Percentiles rank a stretch among this genome's conserved stretches.
Conservation (phyloP, 2,797 vertebrate genomes). For the Coilia nasus region DNA sequence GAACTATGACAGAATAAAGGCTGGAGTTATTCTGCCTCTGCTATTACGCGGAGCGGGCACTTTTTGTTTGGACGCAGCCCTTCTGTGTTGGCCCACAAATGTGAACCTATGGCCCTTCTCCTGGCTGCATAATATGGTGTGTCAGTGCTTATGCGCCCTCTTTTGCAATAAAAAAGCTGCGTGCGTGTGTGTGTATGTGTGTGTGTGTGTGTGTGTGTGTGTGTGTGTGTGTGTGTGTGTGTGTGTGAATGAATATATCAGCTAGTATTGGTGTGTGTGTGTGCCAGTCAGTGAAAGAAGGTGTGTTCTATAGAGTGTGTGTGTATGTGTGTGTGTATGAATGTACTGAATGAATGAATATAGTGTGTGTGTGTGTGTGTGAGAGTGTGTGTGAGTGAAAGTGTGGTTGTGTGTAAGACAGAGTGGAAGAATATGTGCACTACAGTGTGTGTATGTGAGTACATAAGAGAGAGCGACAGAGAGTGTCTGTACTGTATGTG, state of each 20-base stretch:
- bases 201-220: too few relatives aligned
- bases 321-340: too few relatives aligned
- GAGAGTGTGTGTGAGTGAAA: neutral
- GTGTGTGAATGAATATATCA: too few relatives aligned
- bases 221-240: too few relatives aligned
- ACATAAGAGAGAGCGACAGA: neutral
- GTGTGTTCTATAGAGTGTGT: too few relatives aligned
- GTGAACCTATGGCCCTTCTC: slow-evolving; percentile 2
- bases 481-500: neutral
- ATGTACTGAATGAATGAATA: too few relatives aligned
- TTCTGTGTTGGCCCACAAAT: slow-evolving; percentile 22
- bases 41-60: slow-evolving; percentile 16
- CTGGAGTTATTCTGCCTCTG: neutral
- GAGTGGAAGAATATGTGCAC: neutral
- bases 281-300: too few relatives aligned
- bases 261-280: too few relatives aligned
- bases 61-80: slow-evolving; percentile 20
- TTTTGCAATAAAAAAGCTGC: slow-evolving; percentile 16
- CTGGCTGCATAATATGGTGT: slow-evolving; percentile 17
- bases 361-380: too few relatives aligned
- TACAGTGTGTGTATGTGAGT: neutral
- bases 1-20: slow-evolving; percentile 18
- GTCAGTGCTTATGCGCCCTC: slow-evolving; percentile 22
- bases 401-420: neutral
- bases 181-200: too few relatives aligned